Base-by-base conservation (phyloP, 2,888 invertebrate genomes). In the Metacarcinus magister region DNA sequence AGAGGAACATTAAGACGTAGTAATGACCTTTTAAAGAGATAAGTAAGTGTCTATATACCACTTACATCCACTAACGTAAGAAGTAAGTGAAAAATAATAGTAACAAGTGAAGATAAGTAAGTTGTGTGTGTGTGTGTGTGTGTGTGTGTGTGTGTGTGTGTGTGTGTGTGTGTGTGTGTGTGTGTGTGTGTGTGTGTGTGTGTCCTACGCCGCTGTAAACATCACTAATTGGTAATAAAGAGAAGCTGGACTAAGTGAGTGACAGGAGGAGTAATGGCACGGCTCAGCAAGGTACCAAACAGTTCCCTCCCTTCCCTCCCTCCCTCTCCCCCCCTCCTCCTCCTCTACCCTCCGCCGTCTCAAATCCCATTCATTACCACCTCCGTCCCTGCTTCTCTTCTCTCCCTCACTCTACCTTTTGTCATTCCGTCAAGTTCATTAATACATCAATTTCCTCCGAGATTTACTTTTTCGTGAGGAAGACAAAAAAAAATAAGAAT, bases 161-260 rank as follows among this genome's bases (percentile, higher is more conserved):
- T 93, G 93, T 93, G 82, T 82, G 82, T 82, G 82, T 82, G 82
- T 82, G 82, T 82, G 82, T 82, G 82, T 82, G 82, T 82, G 82
- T 82, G 82, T 82, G 82, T 82, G 82, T 82, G 82, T 82, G 82
- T 82, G 82, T 82, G 82, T 82, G 82, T 82, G 82, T 82, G 82
- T 82, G 82, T 82, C 32, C 32, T 2, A 5, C n/a, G 28, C 32
- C 28, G 82, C 32, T 82, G 82, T 82, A 82, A 32, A 82, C 82
- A 46, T 92, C 32, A 32, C 32, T 92, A 46, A 54, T 7, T 92
- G 46, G 46, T 48, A 54, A 46, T 92, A 54, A 82, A 82, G 82
- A 82, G 82, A 82, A 28, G 82, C 10, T 8, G 82, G 82, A 82
- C 82, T 28, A 82, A 82, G 82, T 82, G 82, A 32, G 28, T 32